Base-by-base conservation (phyloP, 1,140 invertebrate species). In the Brachionus calyciflorus region DNA sequence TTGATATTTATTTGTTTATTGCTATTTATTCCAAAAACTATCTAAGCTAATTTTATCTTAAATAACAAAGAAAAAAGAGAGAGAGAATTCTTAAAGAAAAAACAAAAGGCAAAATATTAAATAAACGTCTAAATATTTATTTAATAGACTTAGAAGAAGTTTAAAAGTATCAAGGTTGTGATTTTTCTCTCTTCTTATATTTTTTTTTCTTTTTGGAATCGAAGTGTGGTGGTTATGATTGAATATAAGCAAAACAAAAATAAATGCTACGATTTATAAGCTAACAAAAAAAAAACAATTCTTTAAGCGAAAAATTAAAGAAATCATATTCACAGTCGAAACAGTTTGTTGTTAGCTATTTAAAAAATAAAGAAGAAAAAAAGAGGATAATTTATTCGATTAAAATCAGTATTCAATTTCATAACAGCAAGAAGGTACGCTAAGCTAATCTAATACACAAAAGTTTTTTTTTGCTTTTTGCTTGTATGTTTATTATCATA, bases 101-200 rank as follows among this genome's bases (percentile, higher is more conserved):
- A n/a, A n/a, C n/a, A n/a, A n/a, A n/a, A n/a, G n/a, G n/a, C n/a
- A n/a, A n/a, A n/a, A n/a, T n/a, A n/a, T n/a, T n/a, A n/a, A n/a
- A 63, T 63, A 63, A 63, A 37, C 37, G 33, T 63, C 33, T 63
- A 63, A 40, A 63, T 40, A 37, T 63, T 63, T 63, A 63, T 63
- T 33, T 37, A 63, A 63, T 63, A 63, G 33, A 63, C 57, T 40
- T 21, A 63, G n/a, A n/a, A n/a, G n/a, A 63, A 63, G 57, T 40
- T 63, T 63, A 63, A 40, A n/a, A n/a, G 28, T 19, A 63, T 55
- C 17, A 7, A 55, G 53, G 28, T 28, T 55, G 53, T 55, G 53
- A 55, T 55, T 55, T n/a, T 55, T n/a, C n/a, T n/a, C n/a, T n/a
- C n/a, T n/a, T n/a, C n/a, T n/a, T n/a, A n/a, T n/a, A n/a, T n/a